A percentile compares a stretch with the other conserved stretches of the same genome.
Conservation (phyloP, 2,113 vertebrate species). For the Thamnophis sirtalis region DNA sequence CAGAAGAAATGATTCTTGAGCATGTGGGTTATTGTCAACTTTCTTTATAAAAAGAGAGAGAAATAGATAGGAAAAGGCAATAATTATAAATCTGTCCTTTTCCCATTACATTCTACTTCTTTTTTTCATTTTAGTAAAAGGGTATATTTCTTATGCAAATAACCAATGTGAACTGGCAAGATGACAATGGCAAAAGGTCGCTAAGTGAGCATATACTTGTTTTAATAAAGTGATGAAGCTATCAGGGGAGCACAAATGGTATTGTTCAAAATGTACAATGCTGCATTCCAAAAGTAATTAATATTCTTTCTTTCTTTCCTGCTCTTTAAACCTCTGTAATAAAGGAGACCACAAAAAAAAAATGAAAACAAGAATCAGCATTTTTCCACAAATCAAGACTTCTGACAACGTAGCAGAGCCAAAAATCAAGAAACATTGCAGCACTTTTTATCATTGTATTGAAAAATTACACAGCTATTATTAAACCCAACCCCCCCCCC, state of each 20-base stretch:
- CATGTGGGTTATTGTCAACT: not conserved
- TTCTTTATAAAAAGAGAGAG: not conserved
- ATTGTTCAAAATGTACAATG: slow-evolving; percentile 10
- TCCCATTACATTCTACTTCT: not conserved
- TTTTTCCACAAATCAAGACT: not conserved
- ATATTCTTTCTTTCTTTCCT: slow-evolving; percentile 16
- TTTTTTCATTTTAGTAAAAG: not conserved
- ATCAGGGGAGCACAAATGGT: not conserved
- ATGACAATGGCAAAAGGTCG: slow-evolving; percentile 9
- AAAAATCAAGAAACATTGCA: slow-evolving; percentile 11
- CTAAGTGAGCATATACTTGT: slow-evolving; percentile 27
- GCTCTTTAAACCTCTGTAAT: slow-evolving; percentile 25
- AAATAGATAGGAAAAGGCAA: not conserved
- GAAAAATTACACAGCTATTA: not conserved
- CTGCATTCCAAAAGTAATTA: not conserved
- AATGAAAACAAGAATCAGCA: slow-evolving; percentile 6
- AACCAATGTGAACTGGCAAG: slow-evolving; percentile 21
- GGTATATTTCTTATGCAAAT: slow-evolving; percentile 11
- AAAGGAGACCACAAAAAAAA: slow-evolving; percentile 10
- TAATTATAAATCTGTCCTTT: slow-evolving; percentile 1
- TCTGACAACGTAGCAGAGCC: slow-evolving; percentile 13
- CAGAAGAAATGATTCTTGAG: not conserved
- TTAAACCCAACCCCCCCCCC: not conserved
- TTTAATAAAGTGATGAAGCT: slow-evolving; percentile 24
- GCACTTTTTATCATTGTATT: not conserved